Conservation (phyloP, 2,888 invertebrate genomes). For the Perdita meconis region DNA sequence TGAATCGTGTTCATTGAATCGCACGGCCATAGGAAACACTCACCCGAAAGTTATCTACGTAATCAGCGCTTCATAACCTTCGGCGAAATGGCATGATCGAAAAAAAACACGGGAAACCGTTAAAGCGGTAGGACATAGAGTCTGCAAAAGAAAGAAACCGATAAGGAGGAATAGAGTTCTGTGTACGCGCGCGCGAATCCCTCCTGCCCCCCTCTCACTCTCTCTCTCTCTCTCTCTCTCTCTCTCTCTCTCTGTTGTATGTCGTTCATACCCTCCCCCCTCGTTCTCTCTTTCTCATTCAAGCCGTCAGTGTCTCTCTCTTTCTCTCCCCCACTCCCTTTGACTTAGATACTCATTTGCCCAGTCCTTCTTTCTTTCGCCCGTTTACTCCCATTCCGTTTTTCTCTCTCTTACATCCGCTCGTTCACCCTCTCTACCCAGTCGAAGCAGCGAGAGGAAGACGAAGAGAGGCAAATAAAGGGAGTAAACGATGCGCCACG, state of each 20-base stretch:
- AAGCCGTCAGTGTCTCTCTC: not conserved
- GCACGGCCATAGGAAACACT: conserved; percentile 27
- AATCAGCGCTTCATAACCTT: conserved; percentile 52
- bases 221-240: no score
- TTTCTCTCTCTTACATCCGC: conserved; percentile 12
- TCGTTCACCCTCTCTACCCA: conserved; percentile 20
- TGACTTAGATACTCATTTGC: no score
- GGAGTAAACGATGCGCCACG: conserved; percentile 61
- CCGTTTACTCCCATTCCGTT: not conserved
- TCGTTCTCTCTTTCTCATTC: no score
- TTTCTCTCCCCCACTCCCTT: not conserved
- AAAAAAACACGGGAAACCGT: conserved; percentile 70
- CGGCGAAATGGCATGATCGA: conserved; percentile 56
- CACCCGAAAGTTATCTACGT: conserved; percentile 50
- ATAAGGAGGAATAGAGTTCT: conserved; percentile 44
- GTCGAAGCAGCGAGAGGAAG: conserved; percentile 13
- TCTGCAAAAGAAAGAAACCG: conserved; percentile 46
- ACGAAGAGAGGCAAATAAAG: conserved; percentile 50
- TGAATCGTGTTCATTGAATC: conserved; percentile 23
- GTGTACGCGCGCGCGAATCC: conserved; percentile 38
- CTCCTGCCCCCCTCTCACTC: not conserved
- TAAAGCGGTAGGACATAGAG: conserved; percentile 60
- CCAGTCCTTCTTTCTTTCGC: conserved; percentile 19
- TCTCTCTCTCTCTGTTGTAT: conserved; percentile 5
- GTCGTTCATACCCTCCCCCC: not conserved